Conservation (phyloP, 2,797 vertebrate genomes). For the Anolis apletophallus region DNA sequence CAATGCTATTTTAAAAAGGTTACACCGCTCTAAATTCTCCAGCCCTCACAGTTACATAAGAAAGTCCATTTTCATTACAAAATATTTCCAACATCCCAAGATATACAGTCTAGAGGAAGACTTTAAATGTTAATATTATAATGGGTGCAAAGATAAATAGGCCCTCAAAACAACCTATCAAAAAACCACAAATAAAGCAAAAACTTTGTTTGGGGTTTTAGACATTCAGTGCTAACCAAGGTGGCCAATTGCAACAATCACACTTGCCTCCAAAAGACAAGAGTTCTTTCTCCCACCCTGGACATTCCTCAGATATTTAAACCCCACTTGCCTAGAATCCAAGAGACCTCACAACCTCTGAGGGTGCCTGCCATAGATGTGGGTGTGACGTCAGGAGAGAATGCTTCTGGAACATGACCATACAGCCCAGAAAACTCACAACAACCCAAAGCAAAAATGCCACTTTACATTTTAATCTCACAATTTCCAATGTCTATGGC, state of each 20-base stretch:
- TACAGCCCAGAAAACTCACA: too few species aligned
- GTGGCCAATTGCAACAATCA: too few species aligned
- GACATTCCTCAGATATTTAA: too few species aligned
- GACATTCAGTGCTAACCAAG: too few species aligned
- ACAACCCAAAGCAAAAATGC: background rate
- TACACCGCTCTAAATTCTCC: background rate
- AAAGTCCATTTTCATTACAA: background rate
- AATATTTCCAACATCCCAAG: constrained; percentile 15
- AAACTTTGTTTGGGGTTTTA: background rate
- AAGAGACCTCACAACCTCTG: too few species aligned
- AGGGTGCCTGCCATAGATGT: too few species aligned
- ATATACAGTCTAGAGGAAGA: background rate
- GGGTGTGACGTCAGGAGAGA: too few species aligned
- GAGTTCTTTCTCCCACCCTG: too few species aligned
- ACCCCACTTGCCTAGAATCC: too few species aligned
- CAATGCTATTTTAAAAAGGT: background rate
- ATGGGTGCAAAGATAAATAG: background rate
- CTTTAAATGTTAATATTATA: background rate
- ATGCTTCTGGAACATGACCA: too few species aligned
- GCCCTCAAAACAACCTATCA: background rate
- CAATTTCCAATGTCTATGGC: background rate
- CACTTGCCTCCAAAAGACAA: too few species aligned
- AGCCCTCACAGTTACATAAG: background rate
- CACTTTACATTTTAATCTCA: constrained; percentile 4
- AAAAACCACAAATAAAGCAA: background rate